These are phyloP conservation scores for Halcyon smyrnensis DNA, from an alignment of 2,797 vertebrate genomes.

Conservation along the genomic window DNA sequence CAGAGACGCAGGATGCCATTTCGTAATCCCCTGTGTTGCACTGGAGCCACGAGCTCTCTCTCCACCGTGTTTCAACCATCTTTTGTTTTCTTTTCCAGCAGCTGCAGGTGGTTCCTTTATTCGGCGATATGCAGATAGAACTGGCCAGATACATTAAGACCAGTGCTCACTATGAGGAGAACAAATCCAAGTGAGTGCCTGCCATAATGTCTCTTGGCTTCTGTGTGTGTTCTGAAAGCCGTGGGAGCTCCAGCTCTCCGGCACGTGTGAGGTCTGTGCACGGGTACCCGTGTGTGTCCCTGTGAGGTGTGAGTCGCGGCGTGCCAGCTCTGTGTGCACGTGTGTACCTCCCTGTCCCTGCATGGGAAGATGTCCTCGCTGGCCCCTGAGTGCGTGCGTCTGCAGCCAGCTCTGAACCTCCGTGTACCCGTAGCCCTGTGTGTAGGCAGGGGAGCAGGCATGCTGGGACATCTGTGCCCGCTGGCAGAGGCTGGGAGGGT, in stretches of 20 bases:
- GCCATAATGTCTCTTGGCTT: constrained; percentile 87
- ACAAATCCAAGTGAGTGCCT: constrained; percentile 92
- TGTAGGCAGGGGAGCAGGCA: neutral
- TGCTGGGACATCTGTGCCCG: neutral
- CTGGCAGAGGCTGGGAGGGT: neutral
- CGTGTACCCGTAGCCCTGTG: fast-evolving
- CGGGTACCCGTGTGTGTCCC: constrained; percentile 12
- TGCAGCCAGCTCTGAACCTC: neutral
- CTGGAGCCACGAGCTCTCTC: neutral
- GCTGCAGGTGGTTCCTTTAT: constrained; percentile 90
- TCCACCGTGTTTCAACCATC: constrained; percentile 57
- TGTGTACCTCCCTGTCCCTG: neutral
- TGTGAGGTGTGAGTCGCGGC: neutral
- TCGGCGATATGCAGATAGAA: constrained; percentile 94
- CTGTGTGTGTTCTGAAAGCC: constrained; percentile 71
- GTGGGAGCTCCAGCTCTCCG: neutral
- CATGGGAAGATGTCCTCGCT: constrained; percentile 21
- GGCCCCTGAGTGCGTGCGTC: neutral
- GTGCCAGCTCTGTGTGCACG: constrained; percentile 34
- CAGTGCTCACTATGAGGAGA: constrained; percentile 93
- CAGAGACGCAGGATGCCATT: neutral
- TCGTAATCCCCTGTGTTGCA: neutral
- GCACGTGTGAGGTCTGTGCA: neutral
- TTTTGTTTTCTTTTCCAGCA: constrained; percentile 84
- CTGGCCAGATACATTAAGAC: constrained; percentile 93